Base-by-base conservation (phyloP, 2,797 vertebrate genomes). In the Sebastes trivittatus region DNA sequence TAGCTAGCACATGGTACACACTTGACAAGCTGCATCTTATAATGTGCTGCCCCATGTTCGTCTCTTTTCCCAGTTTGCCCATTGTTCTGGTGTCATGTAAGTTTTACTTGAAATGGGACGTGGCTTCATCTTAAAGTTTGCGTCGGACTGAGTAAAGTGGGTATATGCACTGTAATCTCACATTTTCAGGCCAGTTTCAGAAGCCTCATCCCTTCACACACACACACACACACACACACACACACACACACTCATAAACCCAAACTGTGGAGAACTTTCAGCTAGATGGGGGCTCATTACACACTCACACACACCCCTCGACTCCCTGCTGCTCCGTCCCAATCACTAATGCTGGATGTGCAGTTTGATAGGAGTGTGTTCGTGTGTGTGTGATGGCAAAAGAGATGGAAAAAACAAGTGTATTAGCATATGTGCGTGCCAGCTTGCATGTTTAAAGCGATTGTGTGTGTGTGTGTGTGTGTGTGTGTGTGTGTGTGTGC, bases 261-360 rank as follows among this genome's bases (percentile, higher is more conserved):
- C 61, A 72, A 2, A 86, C 22, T 61, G 61, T 56, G 18, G 36
- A 72, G 72, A 7, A 60, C 62, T 81, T 81, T 78, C 81, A 84
- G 86, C 88, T 80, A 67, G 29, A 74, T 65, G 54, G 85, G 88
- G 82, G 72, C 82, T 88, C 85, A 77, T 88, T 80, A 84, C 64
- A 72, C 72, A 76, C 78, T 76, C 77, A 18, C 62, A 62, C 78
- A 63, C 69, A 77, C 59, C 46, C 67, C 75, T 73, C 1, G 6
- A 84, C 88, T 76, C 80, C 87, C 85, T 42, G 72, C 82, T 87
- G 90, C 65, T 87, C 18, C 34, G 63, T 77, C 38, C 78, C 66
- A 75, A 78, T 86, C 78, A 54, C 78, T 80, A 80, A 79, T 78
- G 84, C 75, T 72, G 71, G 74, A 85, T 85, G 81, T 85, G 75